Base-by-base conservation (phyloP, 2,797 vertebrate genomes). In the Tarsius wallacei region DNA sequence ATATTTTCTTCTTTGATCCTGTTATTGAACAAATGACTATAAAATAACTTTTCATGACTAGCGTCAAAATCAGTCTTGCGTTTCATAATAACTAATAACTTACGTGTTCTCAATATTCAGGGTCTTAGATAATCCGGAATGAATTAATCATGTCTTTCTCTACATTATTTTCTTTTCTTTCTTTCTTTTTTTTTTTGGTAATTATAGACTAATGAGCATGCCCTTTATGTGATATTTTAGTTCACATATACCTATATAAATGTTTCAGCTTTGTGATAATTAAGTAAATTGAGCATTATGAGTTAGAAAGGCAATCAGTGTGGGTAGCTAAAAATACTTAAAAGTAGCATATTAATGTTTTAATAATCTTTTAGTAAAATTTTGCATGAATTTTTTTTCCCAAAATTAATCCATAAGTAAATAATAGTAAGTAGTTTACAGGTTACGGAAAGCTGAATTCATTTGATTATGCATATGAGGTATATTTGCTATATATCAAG, bases 191-290 rank as follows among this genome's bases (percentile, higher is more conserved):
- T 4, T 98, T 97, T 96, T 95, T 74, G 83, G 31, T 97, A 98
- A 98, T 98, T 98, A 96, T 94, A 96, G 94, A 97, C 61, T 98
- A 98, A 98, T 97, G 96, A 98, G 81, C 80, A 87, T 81, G 55
- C 78, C 95, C 96, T 98, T 98, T 98, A 89, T 97, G 66, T 98
- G 97, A 94, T 98, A 98, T 98, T 99, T 99, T 97, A 97, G 70
- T 85, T 98, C 97, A 97, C 68, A 92, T 97, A 84, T 89, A 97
- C 96, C 90, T 98, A 98, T 97, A 98, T 98, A 98, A 98, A 98
- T 98, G 98, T 99, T 99, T 98, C 98, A 99, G 91, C 74, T 98
- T 97, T 98, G 82, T 92, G 97, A 94, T 98, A 98, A 99, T 98
- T 98, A 98, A 97, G 90, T 97, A 98, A 98, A 98, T 98, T 98